Evolutionary conservation across 2,113 vertebrate genomes (phyloP).

Genomic region (Dendrocopos noguchii): DNA sequence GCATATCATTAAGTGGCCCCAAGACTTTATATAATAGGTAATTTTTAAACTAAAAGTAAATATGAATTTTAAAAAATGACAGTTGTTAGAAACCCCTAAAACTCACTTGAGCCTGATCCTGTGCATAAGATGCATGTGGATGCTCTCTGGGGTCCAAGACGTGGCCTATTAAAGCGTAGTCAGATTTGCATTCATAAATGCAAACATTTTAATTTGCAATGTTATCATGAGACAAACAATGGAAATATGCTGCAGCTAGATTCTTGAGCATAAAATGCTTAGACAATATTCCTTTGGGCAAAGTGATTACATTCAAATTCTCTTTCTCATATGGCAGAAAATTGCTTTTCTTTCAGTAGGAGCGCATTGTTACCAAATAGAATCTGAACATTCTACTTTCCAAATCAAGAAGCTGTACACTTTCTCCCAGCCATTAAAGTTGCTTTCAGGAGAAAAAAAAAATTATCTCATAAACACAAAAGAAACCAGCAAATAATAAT

Average conservation of each 20-base stretch:
- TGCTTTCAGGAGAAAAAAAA: constrained; percentile 1
- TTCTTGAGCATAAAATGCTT: background rate
- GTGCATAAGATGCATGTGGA: background rate
- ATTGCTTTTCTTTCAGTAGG: constrained; percentile 1
- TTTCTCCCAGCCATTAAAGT: background rate
- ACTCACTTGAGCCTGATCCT: background rate
- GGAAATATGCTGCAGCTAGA: background rate
- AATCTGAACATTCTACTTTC: constrained; percentile 7
- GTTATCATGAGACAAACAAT: background rate
- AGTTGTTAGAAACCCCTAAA: background rate
- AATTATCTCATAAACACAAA: background rate
- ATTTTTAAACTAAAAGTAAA: background rate
- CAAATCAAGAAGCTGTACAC: background rate
- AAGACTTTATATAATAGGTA: background rate
- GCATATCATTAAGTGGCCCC: background rate
- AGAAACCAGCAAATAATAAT: background rate
- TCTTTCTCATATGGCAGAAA: background rate
- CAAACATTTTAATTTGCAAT: constrained; percentile 17
- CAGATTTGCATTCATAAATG: background rate
- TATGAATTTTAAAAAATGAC: background rate
- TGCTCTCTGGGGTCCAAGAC: background rate
- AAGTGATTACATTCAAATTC: background rate
- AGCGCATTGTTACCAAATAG: background rate
- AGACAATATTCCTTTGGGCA: background rate
- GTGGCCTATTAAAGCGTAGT: background rate